Percentiles rank a stretch among this genome's conserved stretches.
Conservation (phyloP, 2,888 invertebrate species). For the Orchestes rusci region DNA sequence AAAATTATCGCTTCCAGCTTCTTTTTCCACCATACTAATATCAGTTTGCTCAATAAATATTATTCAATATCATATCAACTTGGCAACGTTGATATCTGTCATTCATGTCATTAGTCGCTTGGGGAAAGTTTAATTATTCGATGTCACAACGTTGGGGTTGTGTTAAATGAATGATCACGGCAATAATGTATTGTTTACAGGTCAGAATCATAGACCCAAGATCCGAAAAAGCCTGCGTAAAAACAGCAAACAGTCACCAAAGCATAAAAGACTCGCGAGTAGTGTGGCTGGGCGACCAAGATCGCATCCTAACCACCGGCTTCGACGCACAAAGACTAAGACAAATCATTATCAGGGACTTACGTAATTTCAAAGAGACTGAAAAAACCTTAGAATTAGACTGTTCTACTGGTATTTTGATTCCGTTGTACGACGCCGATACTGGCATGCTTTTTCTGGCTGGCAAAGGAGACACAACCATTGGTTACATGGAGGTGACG, state of each 20-base stretch:
- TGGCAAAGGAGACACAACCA: slow-evolving; percentile 90
- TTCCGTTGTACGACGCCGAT: slow-evolving; percentile 89
- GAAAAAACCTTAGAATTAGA: slow-evolving; percentile 76
- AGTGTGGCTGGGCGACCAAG: slow-evolving; percentile 82
- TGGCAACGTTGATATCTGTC: too few relatives aligned
- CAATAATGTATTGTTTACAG: slow-evolving; percentile 21
- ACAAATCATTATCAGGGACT: slow-evolving; percentile 76
- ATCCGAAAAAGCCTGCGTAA: slow-evolving; percentile 52
- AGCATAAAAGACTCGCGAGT: slow-evolving; percentile 88
- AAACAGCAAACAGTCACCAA: slow-evolving; percentile 71
- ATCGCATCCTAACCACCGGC: slow-evolving; percentile 80
- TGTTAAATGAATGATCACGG: too few relatives aligned
- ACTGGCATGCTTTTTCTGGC: slow-evolving; percentile 93
- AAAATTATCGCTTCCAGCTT: too few relatives aligned
- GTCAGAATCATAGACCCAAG: slow-evolving; percentile 82
- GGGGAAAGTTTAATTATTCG: too few relatives aligned
- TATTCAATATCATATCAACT: too few relatives aligned
- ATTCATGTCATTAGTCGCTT: too few relatives aligned
- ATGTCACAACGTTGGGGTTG: too few relatives aligned
- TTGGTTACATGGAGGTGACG: slow-evolving; percentile 83
- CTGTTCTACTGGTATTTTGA: slow-evolving; percentile 82
- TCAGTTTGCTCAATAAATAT: too few relatives aligned
- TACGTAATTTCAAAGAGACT: slow-evolving; percentile 68
- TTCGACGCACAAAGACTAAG: slow-evolving; percentile 81
- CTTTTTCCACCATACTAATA: too few relatives aligned